Evolutionary conservation across 2,113 vertebrate species (phyloP).

Genomic region (Guaruba guarouba): DNA sequence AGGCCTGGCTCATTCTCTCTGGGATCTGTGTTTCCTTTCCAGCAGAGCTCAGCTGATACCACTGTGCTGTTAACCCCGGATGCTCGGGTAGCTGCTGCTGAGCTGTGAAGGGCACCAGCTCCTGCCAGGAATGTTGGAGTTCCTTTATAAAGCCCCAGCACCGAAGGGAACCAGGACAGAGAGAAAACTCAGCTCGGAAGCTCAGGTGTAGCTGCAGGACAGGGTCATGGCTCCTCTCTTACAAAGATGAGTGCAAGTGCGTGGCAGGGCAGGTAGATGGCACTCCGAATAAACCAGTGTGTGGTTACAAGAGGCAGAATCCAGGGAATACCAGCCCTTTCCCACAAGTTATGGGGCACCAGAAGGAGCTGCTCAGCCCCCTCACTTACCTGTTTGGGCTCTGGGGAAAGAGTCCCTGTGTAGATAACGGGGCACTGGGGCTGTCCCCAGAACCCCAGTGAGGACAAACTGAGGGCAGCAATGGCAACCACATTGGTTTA

Average conservation of each 20-base stretch:
- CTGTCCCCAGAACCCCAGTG: accelerated
- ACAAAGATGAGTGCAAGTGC: neutral
- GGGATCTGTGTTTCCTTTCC: neutral
- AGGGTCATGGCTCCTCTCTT: neutral
- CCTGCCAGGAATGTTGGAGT: neutral
- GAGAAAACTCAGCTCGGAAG: neutral
- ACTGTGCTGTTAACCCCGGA: accelerated
- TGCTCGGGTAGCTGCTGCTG: neutral
- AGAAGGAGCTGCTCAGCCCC: neutral
- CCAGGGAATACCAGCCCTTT: neutral
- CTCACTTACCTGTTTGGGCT: neutral
- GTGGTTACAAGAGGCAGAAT: neutral
- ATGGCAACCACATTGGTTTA: neutral
- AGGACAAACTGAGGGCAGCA: neutral
- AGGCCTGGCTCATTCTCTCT: neutral
- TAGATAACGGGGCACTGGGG: neutral
- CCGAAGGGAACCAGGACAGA: neutral
- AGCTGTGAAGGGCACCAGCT: neutral
- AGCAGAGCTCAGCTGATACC: neutral
- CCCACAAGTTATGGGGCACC: neutral
- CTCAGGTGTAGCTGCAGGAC: neutral
- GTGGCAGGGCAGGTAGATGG: constrained; percentile 60
- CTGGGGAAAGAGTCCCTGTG: neutral
- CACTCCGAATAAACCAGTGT: constrained; percentile 35
- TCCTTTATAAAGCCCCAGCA: neutral